These are phyloP conservation scores for Vesta saturnalis DNA, from an alignment of 2,888 invertebrate genomes.

Conservation along the genomic window DNA sequence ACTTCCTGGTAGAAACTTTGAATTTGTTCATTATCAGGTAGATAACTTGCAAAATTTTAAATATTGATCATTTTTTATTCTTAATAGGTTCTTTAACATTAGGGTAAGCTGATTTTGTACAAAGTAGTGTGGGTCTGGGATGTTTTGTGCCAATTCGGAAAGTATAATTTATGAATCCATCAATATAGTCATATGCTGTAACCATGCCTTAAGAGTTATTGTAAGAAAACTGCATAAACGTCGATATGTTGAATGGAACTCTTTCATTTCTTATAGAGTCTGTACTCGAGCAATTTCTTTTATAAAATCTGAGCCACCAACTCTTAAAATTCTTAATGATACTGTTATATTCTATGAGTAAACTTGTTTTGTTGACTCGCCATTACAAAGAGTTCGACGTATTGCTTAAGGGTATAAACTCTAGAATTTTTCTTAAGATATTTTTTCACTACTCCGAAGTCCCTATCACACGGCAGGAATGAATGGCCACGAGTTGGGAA, in stretches of 20 bases:
- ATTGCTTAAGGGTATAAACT: slow-evolving; percentile 12
- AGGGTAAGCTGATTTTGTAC: slow-evolving; percentile 7
- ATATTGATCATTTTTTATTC: slow-evolving; percentile 21
- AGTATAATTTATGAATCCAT: no score
- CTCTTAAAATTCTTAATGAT: slow-evolving; percentile 32
- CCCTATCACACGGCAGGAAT: slow-evolving; percentile 17
- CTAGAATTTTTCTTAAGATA: slow-evolving; percentile 7
- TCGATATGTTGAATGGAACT: slow-evolving; percentile 25
- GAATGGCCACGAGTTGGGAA: slow-evolving; percentile 24
- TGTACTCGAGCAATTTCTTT: slow-evolving; percentile 30
- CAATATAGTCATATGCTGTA: no score
- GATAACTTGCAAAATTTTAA: slow-evolving; percentile 22
- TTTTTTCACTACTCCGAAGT: slow-evolving; percentile 13
- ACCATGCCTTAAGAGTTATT: neutral
- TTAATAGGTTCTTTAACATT: slow-evolving; percentile 21
- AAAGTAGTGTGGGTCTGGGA: no score
- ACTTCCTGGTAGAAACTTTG: no score
- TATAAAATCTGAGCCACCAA: slow-evolving; percentile 37
- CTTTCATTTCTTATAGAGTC: slow-evolving; percentile 21
- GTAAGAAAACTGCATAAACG: slow-evolving; percentile 29
- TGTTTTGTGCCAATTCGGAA: no score
- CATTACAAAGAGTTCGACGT: neutral
- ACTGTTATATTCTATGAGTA: slow-evolving; percentile 21
- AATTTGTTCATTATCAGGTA: neutral
- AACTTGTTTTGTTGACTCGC: slow-evolving; percentile 27